Evolutionary conservation across 2,888 invertebrate genomes (phyloP).

Genomic region (Trichacis sp.): DNA sequence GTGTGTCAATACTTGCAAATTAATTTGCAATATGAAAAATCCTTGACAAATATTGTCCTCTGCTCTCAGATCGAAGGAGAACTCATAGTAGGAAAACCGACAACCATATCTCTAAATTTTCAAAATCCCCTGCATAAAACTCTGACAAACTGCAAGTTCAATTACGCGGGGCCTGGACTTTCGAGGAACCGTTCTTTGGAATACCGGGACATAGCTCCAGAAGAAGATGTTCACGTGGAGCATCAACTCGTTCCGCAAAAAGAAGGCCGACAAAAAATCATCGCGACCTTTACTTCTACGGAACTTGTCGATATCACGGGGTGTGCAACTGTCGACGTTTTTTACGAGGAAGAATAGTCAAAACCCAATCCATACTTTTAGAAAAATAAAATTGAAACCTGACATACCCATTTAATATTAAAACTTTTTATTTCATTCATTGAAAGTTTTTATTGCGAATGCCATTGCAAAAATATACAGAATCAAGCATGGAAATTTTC

Average conservation of each 20-base stretch:
- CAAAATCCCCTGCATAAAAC: constrained; percentile 77
- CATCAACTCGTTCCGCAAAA: constrained; percentile 75
- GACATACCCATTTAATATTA: no score
- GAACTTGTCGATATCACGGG: constrained; percentile 80
- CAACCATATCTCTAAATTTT: constrained; percentile 74
- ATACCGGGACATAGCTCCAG: constrained; percentile 73
- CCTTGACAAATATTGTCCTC: background rate
- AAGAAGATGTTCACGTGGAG: constrained; percentile 71
- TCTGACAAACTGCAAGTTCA: constrained; percentile 78
- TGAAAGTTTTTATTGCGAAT: no score
- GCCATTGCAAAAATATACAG: no score
- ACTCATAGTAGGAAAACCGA: constrained; percentile 72
- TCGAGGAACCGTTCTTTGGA: constrained; percentile 73
- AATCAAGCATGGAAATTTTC: no score
- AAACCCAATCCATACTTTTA: no score
- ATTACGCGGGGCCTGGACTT: constrained; percentile 79
- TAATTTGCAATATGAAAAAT: background rate
- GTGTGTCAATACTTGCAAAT: constrained; percentile 65
- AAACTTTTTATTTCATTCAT: no score
- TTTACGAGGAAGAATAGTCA: constrained; percentile 52
- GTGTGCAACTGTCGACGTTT: constrained; percentile 74
- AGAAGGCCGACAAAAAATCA: constrained; percentile 75
- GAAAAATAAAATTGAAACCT: no score
- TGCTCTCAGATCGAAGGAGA: constrained; percentile 74
- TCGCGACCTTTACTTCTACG: constrained; percentile 79